phyloP scores from a whole-genome alignment of 1,140 invertebrate genomes.

The Aphis gossypii region DNA sequence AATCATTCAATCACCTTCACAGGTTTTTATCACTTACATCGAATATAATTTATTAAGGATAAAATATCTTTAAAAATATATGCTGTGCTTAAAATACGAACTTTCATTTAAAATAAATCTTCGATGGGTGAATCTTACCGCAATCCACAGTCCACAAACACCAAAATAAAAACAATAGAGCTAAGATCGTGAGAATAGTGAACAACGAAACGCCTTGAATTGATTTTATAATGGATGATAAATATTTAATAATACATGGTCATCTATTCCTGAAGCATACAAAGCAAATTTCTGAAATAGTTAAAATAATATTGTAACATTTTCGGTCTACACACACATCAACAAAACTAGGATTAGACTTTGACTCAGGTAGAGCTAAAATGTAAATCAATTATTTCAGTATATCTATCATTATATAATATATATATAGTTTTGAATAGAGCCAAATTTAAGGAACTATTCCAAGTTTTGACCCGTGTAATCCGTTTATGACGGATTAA shows the following conservation, averaged over 20 bases:
- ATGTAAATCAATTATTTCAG: background rate
- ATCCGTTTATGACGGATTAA: background rate
- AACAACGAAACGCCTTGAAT: background rate
- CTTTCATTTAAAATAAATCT: background rate
- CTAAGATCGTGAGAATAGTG: background rate
- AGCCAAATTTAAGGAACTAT: background rate
- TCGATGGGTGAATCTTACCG: no score
- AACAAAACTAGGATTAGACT: background rate
- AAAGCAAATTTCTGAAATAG: background rate
- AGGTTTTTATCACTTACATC: background rate
- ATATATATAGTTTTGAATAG: background rate
- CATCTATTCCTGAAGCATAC: background rate
- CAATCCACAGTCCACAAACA: background rate
- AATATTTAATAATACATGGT: background rate
- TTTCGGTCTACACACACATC: fast-evolving
- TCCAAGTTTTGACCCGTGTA: background rate
- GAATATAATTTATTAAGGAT: background rate
- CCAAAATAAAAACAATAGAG: background rate
- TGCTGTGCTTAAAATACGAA: background rate
- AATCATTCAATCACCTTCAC: background rate
- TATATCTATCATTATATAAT: background rate
- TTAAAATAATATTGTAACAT: background rate
- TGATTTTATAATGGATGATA: background rate
- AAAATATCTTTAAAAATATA: background rate
- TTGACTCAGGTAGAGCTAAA: background rate